Evolutionary conservation across 2,113 vertebrate species (phyloP).

Genomic region (Carlito syrichta): DNA sequence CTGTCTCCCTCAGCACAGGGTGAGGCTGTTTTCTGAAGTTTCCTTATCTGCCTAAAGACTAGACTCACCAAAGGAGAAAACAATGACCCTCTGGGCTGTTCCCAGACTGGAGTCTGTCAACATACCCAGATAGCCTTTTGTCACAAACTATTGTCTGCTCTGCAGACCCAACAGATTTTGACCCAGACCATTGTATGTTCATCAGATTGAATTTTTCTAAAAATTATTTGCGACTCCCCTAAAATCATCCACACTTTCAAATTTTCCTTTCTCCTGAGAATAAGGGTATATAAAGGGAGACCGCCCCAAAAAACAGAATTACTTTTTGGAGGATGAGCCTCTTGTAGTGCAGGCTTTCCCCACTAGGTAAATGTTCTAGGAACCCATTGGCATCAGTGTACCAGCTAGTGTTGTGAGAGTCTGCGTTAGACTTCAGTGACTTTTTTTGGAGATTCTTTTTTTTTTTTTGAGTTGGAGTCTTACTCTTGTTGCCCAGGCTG

Average conservation of each 20-base stretch:
- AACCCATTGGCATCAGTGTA: too few species aligned
- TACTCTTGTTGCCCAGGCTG: too few species aligned
- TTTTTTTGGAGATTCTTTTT: too few species aligned
- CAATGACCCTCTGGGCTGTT: background rate
- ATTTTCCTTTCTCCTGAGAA: background rate
- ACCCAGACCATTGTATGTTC: background rate
- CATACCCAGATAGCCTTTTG: background rate
- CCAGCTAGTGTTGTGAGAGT: too few species aligned
- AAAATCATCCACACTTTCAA: background rate
- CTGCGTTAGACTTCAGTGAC: too few species aligned
- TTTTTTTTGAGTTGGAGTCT: too few species aligned
- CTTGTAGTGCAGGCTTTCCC: too few species aligned
- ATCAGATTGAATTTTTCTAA: background rate
- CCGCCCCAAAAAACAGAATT: too few species aligned
- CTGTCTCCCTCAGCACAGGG: background rate
- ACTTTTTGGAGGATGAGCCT: too few species aligned
- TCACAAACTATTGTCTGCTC: background rate
- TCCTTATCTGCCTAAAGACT: background rate
- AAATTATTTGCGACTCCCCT: background rate
- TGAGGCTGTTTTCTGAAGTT: too few species aligned
- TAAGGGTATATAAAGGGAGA: background rate
- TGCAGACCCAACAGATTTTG: background rate
- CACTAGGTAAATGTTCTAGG: too few species aligned
- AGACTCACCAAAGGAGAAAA: background rate
- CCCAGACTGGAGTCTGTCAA: background rate